Evolutionary conservation across 2,797 vertebrate genomes (phyloP).

Genomic region (Otolemur crassicaudatus): DNA sequence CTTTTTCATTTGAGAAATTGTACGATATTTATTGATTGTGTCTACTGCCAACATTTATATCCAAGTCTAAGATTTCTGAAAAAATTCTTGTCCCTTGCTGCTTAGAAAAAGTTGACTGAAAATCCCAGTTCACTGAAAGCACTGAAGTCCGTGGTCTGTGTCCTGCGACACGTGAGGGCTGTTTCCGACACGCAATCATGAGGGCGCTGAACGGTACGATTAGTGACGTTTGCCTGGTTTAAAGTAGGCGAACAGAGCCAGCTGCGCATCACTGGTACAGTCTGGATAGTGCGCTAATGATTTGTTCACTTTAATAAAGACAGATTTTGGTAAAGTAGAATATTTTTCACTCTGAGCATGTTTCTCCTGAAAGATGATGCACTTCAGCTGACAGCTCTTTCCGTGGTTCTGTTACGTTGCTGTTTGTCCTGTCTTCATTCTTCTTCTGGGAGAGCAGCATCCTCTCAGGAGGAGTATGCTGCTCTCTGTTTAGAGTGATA

Average conservation of each 20-base stretch:
- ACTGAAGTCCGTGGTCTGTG: constrained; percentile 81
- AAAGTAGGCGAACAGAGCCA: constrained; percentile 55
- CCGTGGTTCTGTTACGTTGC: constrained; percentile 89
- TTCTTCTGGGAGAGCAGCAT: constrained; percentile 84
- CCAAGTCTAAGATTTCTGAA: constrained; percentile 82
- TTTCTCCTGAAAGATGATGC: constrained; percentile 90
- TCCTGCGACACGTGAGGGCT: constrained; percentile 56
- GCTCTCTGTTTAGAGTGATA: constrained; percentile 82
- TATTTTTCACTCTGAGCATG: constrained; percentile 91
- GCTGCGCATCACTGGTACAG: background rate
- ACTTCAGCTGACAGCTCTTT: constrained; percentile 90
- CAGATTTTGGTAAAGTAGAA: constrained; percentile 90
- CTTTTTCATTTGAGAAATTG: constrained; percentile 79
- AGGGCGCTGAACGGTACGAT: constrained; percentile 74
- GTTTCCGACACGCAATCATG: constrained; percentile 69
- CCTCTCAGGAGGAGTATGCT: constrained; percentile 85
- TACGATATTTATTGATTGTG: constrained; percentile 85
- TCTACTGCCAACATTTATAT: constrained; percentile 85
- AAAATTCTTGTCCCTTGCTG: constrained; percentile 82
- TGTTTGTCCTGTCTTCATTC: constrained; percentile 84
- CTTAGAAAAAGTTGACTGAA: constrained; percentile 87
- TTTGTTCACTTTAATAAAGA: constrained; percentile 84
- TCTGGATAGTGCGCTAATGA: constrained; percentile 72
- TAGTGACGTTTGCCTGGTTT: constrained; percentile 56
- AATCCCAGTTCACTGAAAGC: constrained; percentile 80